phyloP scores from a whole-genome alignment of 2,888 invertebrate species.

The Eupithecia subumbrata region DNA sequence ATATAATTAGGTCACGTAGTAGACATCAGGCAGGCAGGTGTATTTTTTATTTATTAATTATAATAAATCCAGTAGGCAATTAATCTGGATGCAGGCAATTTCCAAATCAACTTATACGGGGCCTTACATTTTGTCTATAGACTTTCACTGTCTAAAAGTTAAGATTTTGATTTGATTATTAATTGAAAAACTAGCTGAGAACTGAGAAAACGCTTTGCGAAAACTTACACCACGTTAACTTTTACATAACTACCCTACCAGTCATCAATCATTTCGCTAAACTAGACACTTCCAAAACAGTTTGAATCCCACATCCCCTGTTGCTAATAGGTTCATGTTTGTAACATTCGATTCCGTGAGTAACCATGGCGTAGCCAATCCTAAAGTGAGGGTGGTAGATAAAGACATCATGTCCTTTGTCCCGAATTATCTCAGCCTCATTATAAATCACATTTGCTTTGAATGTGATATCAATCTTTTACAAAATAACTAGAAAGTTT shows the following conservation, averaged over 20 bases:
- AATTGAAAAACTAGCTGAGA: neutral
- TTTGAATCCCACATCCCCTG: constrained; percentile 44
- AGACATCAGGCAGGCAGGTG: too few species aligned
- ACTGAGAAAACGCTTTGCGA: neutral
- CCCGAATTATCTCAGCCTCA: constrained; percentile 16
- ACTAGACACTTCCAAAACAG: constrained; percentile 26
- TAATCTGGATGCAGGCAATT: neutral
- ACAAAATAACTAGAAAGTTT: neutral
- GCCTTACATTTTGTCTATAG: neutral
- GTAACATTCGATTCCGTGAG: constrained; percentile 55
- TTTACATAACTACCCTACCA: neutral
- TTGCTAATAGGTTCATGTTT: constrained; percentile 51
- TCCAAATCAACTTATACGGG: neutral
- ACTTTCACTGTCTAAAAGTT: neutral
- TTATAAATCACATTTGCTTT: constrained; percentile 3
- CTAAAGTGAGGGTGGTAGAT: constrained; percentile 57
- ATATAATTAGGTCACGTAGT: neutral
- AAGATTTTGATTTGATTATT: neutral
- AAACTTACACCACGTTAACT: neutral
- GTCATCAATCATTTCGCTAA: constrained; percentile 18
- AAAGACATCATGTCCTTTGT: constrained; percentile 59
- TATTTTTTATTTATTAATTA: too few species aligned
- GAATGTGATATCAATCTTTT: neutral
- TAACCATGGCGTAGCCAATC: constrained; percentile 61
- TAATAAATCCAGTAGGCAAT: neutral